These are phyloP conservation scores for Dryobota labecula DNA, from an alignment of 2,888 invertebrate genomes.

Conservation along the genomic window DNA sequence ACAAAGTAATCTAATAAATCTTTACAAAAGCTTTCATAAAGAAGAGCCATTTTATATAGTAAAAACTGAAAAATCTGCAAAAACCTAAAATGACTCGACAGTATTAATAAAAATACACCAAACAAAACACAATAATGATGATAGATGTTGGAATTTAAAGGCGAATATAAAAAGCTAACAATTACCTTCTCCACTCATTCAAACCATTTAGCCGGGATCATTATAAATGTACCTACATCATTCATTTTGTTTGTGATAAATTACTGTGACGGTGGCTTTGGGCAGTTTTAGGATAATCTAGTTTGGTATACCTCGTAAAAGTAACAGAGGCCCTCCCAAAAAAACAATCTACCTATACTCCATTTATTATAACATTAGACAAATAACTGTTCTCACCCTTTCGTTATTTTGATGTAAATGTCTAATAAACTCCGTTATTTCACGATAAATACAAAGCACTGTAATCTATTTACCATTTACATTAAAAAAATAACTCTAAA, in stretches of 20 bases:
- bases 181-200: conserved; percentile 32
- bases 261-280: background rate
- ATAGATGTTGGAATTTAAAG: conserved; percentile 35
- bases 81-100: conserved; percentile 2
- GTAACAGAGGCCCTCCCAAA: background rate
- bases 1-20: no score
- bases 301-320: background rate
- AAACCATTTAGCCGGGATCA: conserved; percentile 57
- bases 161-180: conserved; percentile 38
- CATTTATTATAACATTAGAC: no score
- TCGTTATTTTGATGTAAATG: no score
- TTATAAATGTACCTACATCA: conserved; percentile 56
- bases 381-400: no score
- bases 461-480: no score
- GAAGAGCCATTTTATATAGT: background rate
- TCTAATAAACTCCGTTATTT: no score
- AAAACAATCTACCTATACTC: no score
- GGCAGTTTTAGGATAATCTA: background rate
- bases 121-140: conserved; percentile 44
- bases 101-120: conserved; percentile 17
- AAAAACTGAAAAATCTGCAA: background rate
- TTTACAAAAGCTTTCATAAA: background rate
- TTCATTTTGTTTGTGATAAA: conserved; percentile 52
- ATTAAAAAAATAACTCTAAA: no score
- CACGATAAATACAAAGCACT: no score